Evolutionary conservation across 1,140 invertebrate species (phyloP).

Genomic region (Caenorhabditis tropicalis): DNA sequence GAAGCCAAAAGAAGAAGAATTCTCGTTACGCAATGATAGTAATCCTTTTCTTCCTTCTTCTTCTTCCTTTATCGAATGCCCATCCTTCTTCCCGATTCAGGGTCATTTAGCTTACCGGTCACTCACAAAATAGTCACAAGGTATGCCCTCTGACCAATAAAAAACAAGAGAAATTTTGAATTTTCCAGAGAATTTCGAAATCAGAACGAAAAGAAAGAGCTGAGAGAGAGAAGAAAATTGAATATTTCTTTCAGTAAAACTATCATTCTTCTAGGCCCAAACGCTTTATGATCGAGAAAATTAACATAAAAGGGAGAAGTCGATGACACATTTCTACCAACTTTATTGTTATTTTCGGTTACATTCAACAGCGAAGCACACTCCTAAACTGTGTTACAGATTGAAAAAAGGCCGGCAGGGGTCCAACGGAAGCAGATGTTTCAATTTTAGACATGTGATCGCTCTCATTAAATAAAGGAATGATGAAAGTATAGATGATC

Average conservation of each 20-base stretch:
- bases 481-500: too few relatives aligned
- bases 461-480: too few relatives aligned
- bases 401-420: neutral
- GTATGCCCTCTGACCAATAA: neutral
- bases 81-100: constrained; percentile 27
- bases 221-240: neutral
- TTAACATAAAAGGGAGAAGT: neutral
- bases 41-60: neutral
- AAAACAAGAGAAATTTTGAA: neutral
- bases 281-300: constrained; percentile 15
- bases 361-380: neutral
- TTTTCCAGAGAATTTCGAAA: neutral
- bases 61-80: neutral
- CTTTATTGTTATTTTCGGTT: constrained; percentile 15
- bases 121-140: constrained; percentile 19
- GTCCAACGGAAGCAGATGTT: neutral
- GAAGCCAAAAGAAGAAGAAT: neutral
- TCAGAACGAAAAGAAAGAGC: neutral
- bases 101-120: constrained; percentile 37
- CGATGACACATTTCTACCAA: neutral
- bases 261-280: neutral
- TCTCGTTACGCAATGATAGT: constrained; percentile 22
- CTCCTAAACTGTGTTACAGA: constrained; percentile 6
- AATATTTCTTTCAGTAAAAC: neutral
- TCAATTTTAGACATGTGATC: too few relatives aligned